phyloP scores from a whole-genome alignment of 2,797 vertebrate genomes.

The Pteropus rufus region DNA sequence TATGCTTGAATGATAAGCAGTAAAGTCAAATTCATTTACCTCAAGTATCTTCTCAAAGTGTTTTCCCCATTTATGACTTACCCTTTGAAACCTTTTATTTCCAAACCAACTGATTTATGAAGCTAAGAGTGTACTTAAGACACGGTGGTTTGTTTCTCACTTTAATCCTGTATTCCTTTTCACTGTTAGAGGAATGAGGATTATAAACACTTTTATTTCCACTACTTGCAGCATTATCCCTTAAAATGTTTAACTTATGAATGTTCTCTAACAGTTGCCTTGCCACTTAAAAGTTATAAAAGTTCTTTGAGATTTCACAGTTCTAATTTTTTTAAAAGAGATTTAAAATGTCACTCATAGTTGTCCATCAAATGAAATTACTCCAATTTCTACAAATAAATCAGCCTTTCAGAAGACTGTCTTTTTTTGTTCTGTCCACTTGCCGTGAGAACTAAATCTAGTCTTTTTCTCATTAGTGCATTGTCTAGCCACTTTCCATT shows the following conservation, averaged over 20 bases:
- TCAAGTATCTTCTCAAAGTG: not conserved
- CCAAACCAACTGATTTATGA: not conserved
- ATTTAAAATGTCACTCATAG: slow-evolving; percentile 56
- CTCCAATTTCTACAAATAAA: slow-evolving; percentile 55
- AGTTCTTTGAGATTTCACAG: slow-evolving; percentile 67
- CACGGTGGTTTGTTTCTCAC: not conserved
- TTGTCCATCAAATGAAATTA: slow-evolving; percentile 56
- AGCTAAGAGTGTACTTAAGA: not conserved
- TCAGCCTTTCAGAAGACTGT: slow-evolving; percentile 47
- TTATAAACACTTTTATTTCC: slow-evolving; percentile 51
- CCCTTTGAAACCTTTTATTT: slow-evolving; percentile 41
- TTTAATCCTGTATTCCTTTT: slow-evolving; percentile 62
- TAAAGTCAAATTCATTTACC: not conserved
- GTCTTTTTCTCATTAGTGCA: not conserved
- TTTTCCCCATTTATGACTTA: not conserved
- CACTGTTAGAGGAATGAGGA: slow-evolving; percentile 24
- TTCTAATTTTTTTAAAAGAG: slow-evolving; percentile 47
- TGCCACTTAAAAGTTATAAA: slow-evolving; percentile 64
- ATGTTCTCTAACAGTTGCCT: slow-evolving; percentile 55
- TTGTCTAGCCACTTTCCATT: not conserved
- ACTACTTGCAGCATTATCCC: not conserved
- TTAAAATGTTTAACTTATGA: slow-evolving; percentile 56
- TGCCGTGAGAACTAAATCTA: slow-evolving; percentile 22
- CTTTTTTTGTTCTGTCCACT: slow-evolving; percentile 22
- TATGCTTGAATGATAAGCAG: not conserved